Base-by-base conservation (phyloP, 2,888 invertebrate species). In the Byasa hedistus region DNA sequence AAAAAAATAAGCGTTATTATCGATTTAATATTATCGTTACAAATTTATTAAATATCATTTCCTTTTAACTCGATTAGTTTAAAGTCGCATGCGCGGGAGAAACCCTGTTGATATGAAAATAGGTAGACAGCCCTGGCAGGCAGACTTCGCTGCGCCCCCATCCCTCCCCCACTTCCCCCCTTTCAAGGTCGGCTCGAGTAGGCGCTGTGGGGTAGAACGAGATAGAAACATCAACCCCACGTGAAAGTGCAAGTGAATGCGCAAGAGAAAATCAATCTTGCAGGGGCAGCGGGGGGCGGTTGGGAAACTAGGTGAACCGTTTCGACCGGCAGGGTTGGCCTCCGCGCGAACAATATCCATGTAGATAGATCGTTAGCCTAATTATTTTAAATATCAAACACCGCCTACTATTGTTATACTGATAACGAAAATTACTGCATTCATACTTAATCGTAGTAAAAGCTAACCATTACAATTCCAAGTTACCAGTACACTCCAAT, bases 261-360 rank as follows among this genome's bases (percentile, higher is more conserved):
- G 85, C 75, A 86, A 86, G 82, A 85, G 88, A 91, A 90, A 90
- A 91, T 91, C 91, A 90, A 91, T 91, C 88, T 90, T 91, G 91
- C 91, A 91, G 79, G 86, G 81, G 83, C 77, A 81, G 82, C 81
- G 82, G 73, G 73, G 74, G 70, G 73, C 71, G 69, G 70, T 76
- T 82, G 86, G 83, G 85, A 86, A 91, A 90, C 89, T 91, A 91
- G 91, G 91, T 91, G 90, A 91, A 86, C 81, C 83, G 79, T 76
- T 80, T 79, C 78, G 79, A 81, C 80, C 81, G 76, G 76, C 78
- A 76, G 77, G 73, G 76, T 73, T 74, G 71, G 71, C 69, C 69
- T 79, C 77, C 80, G 83, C 80, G 82, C 75, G 75, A 69, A 68
- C 77, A 71, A 71, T 65, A 66, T 61, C 8, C 27, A 60, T 39